Base-by-base conservation (phyloP, 37 sponge, comb jelly and placozoan species). In the Theonella swinhoei region DNA sequence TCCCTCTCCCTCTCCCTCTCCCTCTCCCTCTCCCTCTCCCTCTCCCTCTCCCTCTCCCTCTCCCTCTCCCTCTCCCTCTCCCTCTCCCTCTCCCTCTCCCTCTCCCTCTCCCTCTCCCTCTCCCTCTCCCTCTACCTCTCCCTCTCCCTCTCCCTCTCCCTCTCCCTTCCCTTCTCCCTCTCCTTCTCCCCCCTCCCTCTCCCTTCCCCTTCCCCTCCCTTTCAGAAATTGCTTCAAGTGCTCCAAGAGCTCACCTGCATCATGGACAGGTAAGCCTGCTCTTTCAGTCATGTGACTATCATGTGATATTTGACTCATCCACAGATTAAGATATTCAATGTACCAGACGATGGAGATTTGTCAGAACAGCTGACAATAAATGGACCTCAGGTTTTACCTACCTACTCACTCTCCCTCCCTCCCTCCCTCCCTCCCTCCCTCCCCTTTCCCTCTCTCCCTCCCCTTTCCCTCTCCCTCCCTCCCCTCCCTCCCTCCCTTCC, bases 201-300 rank as follows among this genome's bases (percentile, higher is more conserved):
- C 76, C 58, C 4, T 38, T 31, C 4, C 3, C 41, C 58, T 4
- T n/a, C 24, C 58, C 76, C 26, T 39, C 47, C 47, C 5, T 37
- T 24, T 32, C 36, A 82, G 89, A 88, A 64, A 42, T 88, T 40
- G 72, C 66, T 22, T 23, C 65, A 28, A 82, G 83, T 82, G 78
- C 89, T 59, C 89, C 89, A 3, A 26, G 83, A 62, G 72, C 39
- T 36, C 0, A 0, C 2, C 8, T 65, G 2, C 89, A 88, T 26
- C n/a, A 26, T 23, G 89, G 89, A 77, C 26, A 40, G 64, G 89
- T 88, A 67, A 31, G 80, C 54, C 14, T 14, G 7, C 7, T 47
- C 7, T 47, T 7, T 29, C 14, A 32, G 9, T 29, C 34, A 32
- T 67, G 69, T 74, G 75, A 58, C 29, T 74, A 4, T 39, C 69